Percentiles rank a stretch among this genome's conserved stretches.
These are phyloP conservation scores for Vespertilio murinus DNA, from an alignment of 2,797 vertebrate species.

Conservation along the genomic window DNA sequence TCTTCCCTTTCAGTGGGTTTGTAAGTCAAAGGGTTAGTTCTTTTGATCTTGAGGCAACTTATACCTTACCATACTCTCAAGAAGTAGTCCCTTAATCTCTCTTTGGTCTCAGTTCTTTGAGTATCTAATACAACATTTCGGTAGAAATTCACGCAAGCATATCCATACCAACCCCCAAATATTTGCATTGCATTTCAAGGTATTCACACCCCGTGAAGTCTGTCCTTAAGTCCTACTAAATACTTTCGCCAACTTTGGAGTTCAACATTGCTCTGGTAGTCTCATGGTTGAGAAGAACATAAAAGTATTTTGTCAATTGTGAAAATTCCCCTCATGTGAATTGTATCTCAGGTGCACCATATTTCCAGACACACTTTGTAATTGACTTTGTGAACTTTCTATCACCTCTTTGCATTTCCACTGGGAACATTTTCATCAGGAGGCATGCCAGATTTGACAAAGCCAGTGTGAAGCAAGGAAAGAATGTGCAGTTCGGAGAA, in stretches of 20 bases:
- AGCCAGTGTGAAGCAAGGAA: not conserved
- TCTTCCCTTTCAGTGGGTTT: conserved; percentile 58
- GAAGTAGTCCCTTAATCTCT: not conserved
- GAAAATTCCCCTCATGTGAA: not conserved
- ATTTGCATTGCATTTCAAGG: conserved; percentile 29
- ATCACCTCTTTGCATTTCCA: not conserved
- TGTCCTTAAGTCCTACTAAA: conserved; percentile 5
- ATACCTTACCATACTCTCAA: conserved; percentile 26
- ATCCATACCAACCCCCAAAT: not conserved
- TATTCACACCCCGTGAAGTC: not conserved
- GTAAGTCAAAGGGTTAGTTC: conserved; percentile 54
- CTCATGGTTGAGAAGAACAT: not conserved
- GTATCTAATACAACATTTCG: conserved; percentile 40
- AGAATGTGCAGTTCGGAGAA: not conserved
- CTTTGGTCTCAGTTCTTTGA: conserved; percentile 13
- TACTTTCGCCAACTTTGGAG: not conserved
- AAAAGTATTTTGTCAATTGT: not conserved
- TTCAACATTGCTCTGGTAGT: not conserved
- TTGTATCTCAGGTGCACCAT: not conserved
- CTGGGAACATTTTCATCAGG: not conserved
- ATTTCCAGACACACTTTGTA: not conserved
- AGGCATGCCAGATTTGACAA: not conserved
- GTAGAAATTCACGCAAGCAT: not conserved
- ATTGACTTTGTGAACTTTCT: not conserved
- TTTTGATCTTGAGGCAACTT: conserved; percentile 63